Evolutionary conservation across 2,888 invertebrate species (phyloP), one percentile per base, ranked within the genome.

Genomic region (Salticus scenicus): DNA sequence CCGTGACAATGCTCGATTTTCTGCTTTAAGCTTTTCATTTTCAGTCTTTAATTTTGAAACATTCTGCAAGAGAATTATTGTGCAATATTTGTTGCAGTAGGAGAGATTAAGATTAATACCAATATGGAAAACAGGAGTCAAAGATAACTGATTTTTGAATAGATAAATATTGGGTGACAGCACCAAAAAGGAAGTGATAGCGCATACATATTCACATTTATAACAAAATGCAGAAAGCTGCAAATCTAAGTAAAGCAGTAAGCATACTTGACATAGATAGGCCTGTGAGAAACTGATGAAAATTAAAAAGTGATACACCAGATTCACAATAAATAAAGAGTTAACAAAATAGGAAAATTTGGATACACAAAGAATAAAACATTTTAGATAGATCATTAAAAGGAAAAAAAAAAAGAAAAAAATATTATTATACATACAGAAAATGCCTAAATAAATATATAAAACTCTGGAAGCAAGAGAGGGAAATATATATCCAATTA

Each of bases 1-100:
- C 94, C 98, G 94, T 92, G 98, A 98, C 91, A 98, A 94, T 91
- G 98, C 98, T 92, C 98, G 97, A 92, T 98, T 98, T 93, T 98
- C 98, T 92, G 98, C 98, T 93, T 97, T 97, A 93, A 98, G 94
- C 93, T 97, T 95, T 93, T 97, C 96, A 92, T 98, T 98, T 93
- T 98, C 98, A 90, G 95, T 94, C 92, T 96, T 96, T 90, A 98
- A 93, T 91, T 94, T 94, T 91, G 96, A 95, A 93, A 96, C 93
- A 93, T 96, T 95, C 94, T 97, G 94, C 90, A 94, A 94, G 88
- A 85, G 77, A 88, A 76, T 83, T 71, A 82, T 77, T 74, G 79
- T 86, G 86, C 83, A 84, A 77, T 77, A 63, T 76, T 77, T 84
- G 78, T 42, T 63, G 84, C 57, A 73, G 76, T 83, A 77, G 51